Conservation (phyloP, 2,797 vertebrate genomes). For the Phalloptychus januarius region DNA sequence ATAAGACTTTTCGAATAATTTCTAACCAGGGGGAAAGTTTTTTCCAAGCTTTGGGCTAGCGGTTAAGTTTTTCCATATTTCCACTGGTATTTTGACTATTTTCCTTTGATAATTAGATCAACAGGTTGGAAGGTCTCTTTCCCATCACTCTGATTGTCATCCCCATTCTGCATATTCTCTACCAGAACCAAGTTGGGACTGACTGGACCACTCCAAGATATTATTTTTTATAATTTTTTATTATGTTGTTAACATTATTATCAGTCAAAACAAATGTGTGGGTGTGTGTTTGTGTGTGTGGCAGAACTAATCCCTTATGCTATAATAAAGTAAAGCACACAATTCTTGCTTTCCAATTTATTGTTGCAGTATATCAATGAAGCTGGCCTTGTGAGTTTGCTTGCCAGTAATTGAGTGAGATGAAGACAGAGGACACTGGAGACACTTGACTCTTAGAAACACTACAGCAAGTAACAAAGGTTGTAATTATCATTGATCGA, state of each 20-base stretch:
- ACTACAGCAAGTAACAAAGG: conserved; percentile 30
- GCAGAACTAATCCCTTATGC: conserved; percentile 13
- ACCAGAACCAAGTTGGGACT: neutral
- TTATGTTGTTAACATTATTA: neutral
- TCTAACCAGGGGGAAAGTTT: neutral
- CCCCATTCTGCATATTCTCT: neutral
- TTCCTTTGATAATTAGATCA: neutral
- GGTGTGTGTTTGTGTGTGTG: neutral
- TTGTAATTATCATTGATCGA: conserved; percentile 44
- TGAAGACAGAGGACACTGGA: conserved; percentile 39
- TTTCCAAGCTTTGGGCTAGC: too few relatives aligned
- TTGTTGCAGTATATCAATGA: conserved; percentile 33
- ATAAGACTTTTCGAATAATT: neutral
- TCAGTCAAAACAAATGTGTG: neutral
- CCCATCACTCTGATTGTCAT: neutral
- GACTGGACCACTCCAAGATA: neutral
- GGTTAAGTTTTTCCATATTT: neutral
- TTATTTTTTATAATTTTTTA: neutral
- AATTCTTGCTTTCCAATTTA: conserved; percentile 14
- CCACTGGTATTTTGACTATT: neutral
- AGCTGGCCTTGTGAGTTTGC: conserved; percentile 24
- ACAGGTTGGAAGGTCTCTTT: neutral
- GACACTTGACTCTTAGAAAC: conserved; percentile 44
- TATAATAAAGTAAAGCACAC: conserved; percentile 19
- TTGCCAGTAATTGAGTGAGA: conserved; percentile 49